Evolutionary conservation across 2,888 invertebrate species (phyloP).

Genomic region (Exocentrus adspersus): DNA sequence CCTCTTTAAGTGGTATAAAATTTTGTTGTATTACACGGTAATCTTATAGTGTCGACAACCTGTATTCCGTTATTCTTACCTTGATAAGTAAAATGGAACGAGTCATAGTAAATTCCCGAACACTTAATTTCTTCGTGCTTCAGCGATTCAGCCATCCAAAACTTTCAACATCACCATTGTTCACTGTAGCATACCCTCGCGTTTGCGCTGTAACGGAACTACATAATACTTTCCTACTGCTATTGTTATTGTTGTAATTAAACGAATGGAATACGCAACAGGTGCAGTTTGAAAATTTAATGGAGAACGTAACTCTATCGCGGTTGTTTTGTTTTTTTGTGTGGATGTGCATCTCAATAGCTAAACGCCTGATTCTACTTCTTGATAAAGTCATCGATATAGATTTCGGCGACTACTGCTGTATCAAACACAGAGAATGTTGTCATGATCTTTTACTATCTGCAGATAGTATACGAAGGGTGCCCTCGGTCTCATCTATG

Average conservation of each 20-base stretch:
- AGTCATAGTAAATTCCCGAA: background rate
- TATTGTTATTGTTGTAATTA: constrained; percentile 30
- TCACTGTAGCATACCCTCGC: constrained; percentile 30
- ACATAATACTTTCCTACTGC: constrained; percentile 40
- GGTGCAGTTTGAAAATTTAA: constrained; percentile 26
- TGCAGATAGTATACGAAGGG: constrained; percentile 51
- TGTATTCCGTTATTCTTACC: too few species aligned
- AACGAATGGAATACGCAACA: constrained; percentile 26
- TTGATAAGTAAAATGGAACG: too few species aligned
- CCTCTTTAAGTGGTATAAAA: too few species aligned
- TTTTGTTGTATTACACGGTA: too few species aligned
- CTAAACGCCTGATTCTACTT: constrained; percentile 44
- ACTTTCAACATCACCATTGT: constrained; percentile 45
- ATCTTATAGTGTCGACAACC: too few species aligned
- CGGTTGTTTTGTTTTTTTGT: constrained; percentile 43
- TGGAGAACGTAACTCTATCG: constrained; percentile 37
- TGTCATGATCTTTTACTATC: constrained; percentile 45
- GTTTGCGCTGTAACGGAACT: constrained; percentile 27
- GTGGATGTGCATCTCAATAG: constrained; percentile 42
- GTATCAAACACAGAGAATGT: constrained; percentile 27
- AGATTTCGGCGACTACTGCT: constrained; percentile 38
- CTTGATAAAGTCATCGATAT: constrained; percentile 49
- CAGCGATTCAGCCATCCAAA: background rate
- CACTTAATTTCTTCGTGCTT: background rate
- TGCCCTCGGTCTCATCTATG: constrained; percentile 52